A percentile compares a stretch with the other conserved stretches of the same genome.
These are phyloP conservation scores for Ptychodera flava DNA, from an alignment of 35 echinoderm and acorn worm genomes.

Conservation along the genomic window DNA sequence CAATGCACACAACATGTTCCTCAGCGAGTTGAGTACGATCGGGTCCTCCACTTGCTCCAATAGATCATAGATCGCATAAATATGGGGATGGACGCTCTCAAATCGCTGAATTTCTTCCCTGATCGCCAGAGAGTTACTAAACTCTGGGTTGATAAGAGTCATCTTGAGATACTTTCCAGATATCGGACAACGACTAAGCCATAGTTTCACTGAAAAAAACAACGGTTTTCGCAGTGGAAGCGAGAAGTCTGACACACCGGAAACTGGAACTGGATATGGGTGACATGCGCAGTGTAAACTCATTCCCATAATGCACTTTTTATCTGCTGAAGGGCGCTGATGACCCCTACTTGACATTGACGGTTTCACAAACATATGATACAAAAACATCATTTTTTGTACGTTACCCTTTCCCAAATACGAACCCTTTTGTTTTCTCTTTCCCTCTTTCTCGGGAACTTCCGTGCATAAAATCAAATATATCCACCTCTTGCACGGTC, in stretches of 20 bases:
- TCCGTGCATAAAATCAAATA: no score
- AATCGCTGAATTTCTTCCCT: conserved; percentile 98
- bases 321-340: no score
- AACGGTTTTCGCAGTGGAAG: neutral
- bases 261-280: neutral
- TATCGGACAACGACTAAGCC: neutral
- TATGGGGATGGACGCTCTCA: conserved; percentile 97
- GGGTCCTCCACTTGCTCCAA: conserved; percentile 93
- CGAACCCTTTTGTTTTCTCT: no score
- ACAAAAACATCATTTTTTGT: no score
- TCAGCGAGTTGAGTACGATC: conserved; percentile 59
- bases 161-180: conserved; percentile 14
- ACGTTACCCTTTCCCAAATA: no score
- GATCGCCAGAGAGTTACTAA: conserved; percentile 91
- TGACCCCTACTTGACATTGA: no score
- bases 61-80: conserved; percentile 96
- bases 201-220: neutral
- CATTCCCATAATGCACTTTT: no score
- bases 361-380: no score
- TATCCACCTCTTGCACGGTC: no score
- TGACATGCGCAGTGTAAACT: neutral
- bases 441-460: no score
- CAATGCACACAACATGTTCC: conserved; percentile 99
- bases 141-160: conserved; percentile 88
- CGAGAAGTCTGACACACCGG: neutral